A percentile compares a stretch with the other conserved stretches of the same genome.
phyloP scores from a whole-genome alignment of 2,113 vertebrate genomes.

The Labeo rohita region DNA sequence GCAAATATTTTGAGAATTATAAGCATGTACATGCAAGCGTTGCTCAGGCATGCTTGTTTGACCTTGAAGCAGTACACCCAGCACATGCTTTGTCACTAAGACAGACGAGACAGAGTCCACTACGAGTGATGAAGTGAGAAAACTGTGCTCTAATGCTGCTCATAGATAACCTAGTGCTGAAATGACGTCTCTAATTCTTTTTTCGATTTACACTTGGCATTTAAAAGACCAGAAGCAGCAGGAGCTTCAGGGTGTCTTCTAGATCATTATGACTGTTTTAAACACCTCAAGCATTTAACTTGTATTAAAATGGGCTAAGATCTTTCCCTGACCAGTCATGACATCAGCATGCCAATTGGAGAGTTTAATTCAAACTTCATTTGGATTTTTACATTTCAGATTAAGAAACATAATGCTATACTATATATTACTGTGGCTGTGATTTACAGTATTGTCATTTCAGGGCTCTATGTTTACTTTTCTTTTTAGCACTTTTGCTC shows the following conservation, averaged over 20 bases:
- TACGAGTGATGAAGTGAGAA: background rate
- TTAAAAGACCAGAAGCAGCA: background rate
- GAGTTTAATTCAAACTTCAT: background rate
- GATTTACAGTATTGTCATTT: background rate
- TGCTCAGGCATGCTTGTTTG: background rate
- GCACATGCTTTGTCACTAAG: constrained; percentile 9
- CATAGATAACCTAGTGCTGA: background rate
- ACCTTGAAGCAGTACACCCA: background rate
- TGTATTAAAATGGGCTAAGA: background rate
- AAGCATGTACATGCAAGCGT: background rate
- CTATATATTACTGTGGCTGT: background rate
- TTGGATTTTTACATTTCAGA: background rate
- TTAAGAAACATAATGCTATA: background rate
- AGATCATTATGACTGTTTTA: background rate
- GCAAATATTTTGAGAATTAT: background rate
- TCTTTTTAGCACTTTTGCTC: too few relatives aligned
- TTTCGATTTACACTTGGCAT: background rate
- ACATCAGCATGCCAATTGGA: background rate
- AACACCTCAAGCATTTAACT: background rate
- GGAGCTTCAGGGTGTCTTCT: background rate
- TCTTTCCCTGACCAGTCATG: background rate
- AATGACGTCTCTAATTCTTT: background rate
- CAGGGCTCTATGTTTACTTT: too few relatives aligned
- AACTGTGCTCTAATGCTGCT: background rate
- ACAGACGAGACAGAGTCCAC: background rate